phyloP scores from a whole-genome alignment of 2,797 vertebrate species.

The Toxotes lorentzi region DNA sequence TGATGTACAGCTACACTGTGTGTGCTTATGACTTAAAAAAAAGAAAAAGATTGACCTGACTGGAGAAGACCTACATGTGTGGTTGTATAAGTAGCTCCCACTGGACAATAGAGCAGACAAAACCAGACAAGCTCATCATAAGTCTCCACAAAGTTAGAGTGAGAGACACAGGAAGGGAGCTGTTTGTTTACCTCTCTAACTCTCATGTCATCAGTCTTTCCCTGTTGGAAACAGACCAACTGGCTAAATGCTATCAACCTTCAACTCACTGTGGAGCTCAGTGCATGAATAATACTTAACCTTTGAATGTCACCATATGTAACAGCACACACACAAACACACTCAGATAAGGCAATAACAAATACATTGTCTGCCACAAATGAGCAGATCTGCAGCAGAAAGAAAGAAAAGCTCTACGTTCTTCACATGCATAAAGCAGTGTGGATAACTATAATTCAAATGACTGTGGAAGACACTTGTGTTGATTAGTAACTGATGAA shows the following conservation, averaged over 20 bases:
- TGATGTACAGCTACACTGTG: neutral
- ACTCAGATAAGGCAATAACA: neutral
- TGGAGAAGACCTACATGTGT: neutral
- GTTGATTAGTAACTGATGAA: neutral
- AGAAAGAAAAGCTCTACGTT: neutral
- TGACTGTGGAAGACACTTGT: neutral
- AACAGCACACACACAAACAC: neutral
- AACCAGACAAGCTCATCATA: neutral
- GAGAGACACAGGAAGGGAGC: constrained; percentile 2
- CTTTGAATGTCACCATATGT: constrained; percentile 41
- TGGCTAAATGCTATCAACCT: constrained; percentile 28
- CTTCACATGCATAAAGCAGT: neutral
- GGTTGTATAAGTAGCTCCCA: neutral
- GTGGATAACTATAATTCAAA: neutral
- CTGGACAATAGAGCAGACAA: neutral
- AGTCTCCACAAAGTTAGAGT: neutral
- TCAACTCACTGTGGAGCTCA: constrained; percentile 20
- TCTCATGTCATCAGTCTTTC: constrained; percentile 36
- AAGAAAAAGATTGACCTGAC: neutral
- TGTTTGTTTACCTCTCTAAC: constrained; percentile 24
- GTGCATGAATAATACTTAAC: constrained; percentile 50
- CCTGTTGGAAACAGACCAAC: constrained; percentile 39
- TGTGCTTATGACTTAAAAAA: neutral
- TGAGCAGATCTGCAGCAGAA: neutral
- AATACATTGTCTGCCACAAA: neutral